A percentile compares a stretch with the other conserved stretches of the same genome.
phyloP scores from a whole-genome alignment of 1,140 invertebrate genomes.

The Heliothis subflexa region DNA sequence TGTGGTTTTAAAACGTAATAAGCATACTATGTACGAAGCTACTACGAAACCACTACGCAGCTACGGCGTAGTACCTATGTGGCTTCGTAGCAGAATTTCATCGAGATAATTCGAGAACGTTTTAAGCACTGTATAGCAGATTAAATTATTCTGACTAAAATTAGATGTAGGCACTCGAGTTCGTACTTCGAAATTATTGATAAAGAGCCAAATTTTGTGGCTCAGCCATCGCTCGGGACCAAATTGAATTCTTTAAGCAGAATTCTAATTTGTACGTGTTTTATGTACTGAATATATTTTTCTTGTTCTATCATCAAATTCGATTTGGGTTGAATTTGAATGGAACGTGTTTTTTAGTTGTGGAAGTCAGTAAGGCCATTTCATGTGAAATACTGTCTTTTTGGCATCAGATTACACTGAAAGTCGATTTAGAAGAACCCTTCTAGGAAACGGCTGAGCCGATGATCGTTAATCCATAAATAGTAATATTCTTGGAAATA shows the following conservation, averaged over 20 bases:
- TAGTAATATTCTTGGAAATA: not conserved
- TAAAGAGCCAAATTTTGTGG: slow-evolving; percentile 40
- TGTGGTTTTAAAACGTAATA: too few species aligned
- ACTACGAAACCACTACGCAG: not conserved
- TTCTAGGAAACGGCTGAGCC: too few species aligned
- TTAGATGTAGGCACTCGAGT: slow-evolving; percentile 32
- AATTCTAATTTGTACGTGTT: slow-evolving; percentile 39
- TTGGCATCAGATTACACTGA: too few species aligned
- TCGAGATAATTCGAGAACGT: not conserved
- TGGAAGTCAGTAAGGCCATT: too few species aligned
- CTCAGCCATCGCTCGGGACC: slow-evolving; percentile 4
- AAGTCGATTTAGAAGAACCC: too few species aligned
- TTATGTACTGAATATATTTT: slow-evolving; percentile 3
- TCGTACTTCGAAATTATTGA: slow-evolving; percentile 37
- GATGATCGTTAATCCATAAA: too few species aligned
- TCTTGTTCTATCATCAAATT: not conserved
- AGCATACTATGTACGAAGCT: too few species aligned
- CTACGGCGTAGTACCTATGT: slow-evolving; percentile 12
- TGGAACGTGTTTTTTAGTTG: too few species aligned
- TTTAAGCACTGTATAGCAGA: slow-evolving; percentile 4
- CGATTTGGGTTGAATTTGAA: too few species aligned
- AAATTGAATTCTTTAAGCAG: slow-evolving; percentile 39
- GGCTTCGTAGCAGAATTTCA: not conserved
- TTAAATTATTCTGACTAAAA: slow-evolving; percentile 31
- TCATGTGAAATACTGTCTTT: too few species aligned